Conservation (phyloP, 1,140 invertebrate genomes). For the Steinernema feltiae region DNA sequence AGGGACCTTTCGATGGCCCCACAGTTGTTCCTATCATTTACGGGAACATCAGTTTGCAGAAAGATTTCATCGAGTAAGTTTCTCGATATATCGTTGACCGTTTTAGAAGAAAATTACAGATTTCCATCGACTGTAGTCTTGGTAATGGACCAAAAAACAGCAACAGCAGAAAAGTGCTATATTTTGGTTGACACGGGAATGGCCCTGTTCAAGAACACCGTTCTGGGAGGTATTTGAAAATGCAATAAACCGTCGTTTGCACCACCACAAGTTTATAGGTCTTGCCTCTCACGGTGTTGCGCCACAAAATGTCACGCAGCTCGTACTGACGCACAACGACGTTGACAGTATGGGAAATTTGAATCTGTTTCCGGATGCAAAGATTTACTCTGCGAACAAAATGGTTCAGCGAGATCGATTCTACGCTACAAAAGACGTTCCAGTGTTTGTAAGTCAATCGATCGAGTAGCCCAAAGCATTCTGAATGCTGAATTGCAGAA, state of each 20-base stretch:
- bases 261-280: background rate
- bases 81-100: background rate
- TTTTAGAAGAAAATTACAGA: conserved; percentile 18
- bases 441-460: conserved; percentile 20
- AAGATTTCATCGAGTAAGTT: background rate
- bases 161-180: conserved; percentile 26
- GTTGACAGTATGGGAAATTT: conserved; percentile 30
- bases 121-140: conserved; percentile 17
- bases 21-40: conserved; percentile 24
- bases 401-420: conserved; percentile 17
- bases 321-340: conserved; percentile 25
- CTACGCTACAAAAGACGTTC: conserved; percentile 21
- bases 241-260: background rate
- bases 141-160: conserved; percentile 22
- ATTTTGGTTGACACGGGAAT: conserved; percentile 33
- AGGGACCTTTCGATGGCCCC: conserved; percentile 8
- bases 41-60: conserved; percentile 16
- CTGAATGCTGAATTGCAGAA: conserved; percentile 13
- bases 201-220: conserved; percentile 23
- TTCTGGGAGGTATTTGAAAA: conserved; percentile 17
- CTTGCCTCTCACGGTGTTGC: conserved; percentile 17
- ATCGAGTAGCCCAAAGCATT: background rate
- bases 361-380: conserved; percentile 26
- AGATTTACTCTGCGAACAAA: conserved; percentile 25
- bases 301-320: background rate